A percentile compares a stretch with the other conserved stretches of the same genome.
Conservation (phyloP, 2,888 invertebrate species). For the Dicroscelio sp. region DNA sequence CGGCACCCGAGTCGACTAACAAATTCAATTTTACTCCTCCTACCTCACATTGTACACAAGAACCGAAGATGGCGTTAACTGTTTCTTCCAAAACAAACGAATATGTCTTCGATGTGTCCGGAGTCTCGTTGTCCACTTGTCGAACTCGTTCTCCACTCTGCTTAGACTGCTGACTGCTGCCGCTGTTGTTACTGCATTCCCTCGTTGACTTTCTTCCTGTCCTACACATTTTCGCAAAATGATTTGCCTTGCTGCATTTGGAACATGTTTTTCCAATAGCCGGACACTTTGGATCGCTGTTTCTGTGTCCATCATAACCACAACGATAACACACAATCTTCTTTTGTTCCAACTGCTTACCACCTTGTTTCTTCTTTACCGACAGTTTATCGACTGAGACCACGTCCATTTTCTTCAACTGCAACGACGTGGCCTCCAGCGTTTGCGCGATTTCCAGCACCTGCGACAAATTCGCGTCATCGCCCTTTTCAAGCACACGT, state of each 20-base stretch:
- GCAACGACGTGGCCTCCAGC: conserved; percentile 17
- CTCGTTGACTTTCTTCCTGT: background rate
- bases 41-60: background rate
- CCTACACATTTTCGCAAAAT: background rate
- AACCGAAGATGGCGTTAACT: too few relatives aligned
- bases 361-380: background rate
- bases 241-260: background rate
- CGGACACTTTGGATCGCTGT: background rate
- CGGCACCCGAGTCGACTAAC: conserved; percentile 84
- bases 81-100: too few relatives aligned
- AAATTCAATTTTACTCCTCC: conserved; percentile 79
- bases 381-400: background rate
- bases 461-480: background rate
- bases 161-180: background rate
- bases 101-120: too few relatives aligned
- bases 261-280: background rate
- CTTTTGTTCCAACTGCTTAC: background rate
- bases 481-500: conserved; percentile 71
- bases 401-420: conserved; percentile 6
- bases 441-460: conserved; percentile 33
- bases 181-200: background rate
- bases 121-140: too few relatives aligned
- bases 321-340: background rate
- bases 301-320: background rate
- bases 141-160: too few relatives aligned